These are phyloP conservation scores for Caenorhabditis virilis DNA, from an alignment of 2,888 invertebrate species.

Conservation along the genomic window DNA sequence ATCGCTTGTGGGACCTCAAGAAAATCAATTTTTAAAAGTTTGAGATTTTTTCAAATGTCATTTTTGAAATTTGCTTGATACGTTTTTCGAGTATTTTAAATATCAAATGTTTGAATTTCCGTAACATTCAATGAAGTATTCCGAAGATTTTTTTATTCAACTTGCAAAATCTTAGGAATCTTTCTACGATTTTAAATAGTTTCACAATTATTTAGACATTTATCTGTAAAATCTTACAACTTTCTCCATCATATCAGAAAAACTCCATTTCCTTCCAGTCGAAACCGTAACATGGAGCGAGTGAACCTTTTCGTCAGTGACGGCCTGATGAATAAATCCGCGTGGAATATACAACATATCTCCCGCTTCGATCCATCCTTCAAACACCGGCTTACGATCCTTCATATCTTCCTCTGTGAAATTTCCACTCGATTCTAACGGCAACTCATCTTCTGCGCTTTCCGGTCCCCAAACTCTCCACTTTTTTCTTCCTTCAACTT, in stretches of 20 bases:
- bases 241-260: slow-evolving; percentile 85
- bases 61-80: too few species aligned
- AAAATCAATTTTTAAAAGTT: not conserved
- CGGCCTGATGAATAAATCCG: slow-evolving; percentile 73
- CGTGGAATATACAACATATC: slow-evolving; percentile 90
- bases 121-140: too few species aligned
- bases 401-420: slow-evolving; percentile 70
- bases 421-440: slow-evolving; percentile 75
- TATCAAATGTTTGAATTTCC: too few species aligned
- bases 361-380: slow-evolving; percentile 63
- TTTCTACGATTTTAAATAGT: too few species aligned
- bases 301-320: slow-evolving; percentile 74
- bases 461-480: slow-evolving; percentile 88
- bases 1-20: slow-evolving; percentile 36
- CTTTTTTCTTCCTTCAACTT: slow-evolving; percentile 90
- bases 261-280: slow-evolving; percentile 86
- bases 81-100: not conserved
- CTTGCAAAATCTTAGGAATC: too few species aligned
- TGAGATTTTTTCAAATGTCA: too few species aligned
- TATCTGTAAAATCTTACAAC: slow-evolving; percentile 67
- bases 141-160: too few species aligned
- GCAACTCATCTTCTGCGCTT: slow-evolving; percentile 75
- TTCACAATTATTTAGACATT: not conserved
- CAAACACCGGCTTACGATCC: slow-evolving; percentile 50
- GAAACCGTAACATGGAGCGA: slow-evolving; percentile 92